phyloP scores from a whole-genome alignment of 2,797 vertebrate species.

The Acomys russatus region DNA sequence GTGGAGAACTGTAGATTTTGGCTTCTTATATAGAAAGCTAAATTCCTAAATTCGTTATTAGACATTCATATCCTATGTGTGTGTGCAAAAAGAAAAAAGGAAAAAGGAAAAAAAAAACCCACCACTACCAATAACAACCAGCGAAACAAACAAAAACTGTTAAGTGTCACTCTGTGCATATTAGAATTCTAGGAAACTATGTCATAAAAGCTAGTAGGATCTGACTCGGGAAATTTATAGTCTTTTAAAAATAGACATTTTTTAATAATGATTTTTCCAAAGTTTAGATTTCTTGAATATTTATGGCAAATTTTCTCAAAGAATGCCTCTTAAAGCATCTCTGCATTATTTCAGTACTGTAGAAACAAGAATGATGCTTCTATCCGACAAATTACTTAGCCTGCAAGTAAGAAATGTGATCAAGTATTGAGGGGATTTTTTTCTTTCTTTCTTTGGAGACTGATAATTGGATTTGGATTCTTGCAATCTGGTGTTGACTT shows the following conservation, averaged over 20 bases:
- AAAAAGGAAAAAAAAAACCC: too few species aligned
- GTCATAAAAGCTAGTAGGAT: background rate
- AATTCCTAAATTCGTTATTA: constrained; percentile 15
- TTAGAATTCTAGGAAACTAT: constrained; percentile 19
- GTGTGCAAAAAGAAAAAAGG: constrained; percentile 17
- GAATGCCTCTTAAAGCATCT: constrained; percentile 52
- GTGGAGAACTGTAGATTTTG: background rate
- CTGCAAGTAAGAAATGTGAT: constrained; percentile 63
- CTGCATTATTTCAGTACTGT: background rate
- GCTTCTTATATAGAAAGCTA: constrained; percentile 40
- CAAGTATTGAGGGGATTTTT: background rate
- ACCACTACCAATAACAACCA: too few species aligned
- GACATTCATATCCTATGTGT: background rate
- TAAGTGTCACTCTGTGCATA: background rate
- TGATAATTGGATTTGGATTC: constrained; percentile 61
- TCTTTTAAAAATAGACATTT: constrained; percentile 51
- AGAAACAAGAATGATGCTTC: constrained; percentile 69
- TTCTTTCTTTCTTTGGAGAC: background rate
- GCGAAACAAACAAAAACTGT: background rate
- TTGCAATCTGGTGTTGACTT: constrained; percentile 71
- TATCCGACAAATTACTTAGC: constrained; percentile 68
- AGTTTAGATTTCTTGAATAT: constrained; percentile 70
- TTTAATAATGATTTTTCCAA: constrained; percentile 62
- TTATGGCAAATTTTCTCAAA: constrained; percentile 59
- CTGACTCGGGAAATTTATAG: background rate